These are phyloP conservation scores for Lytechinus variegatus DNA, from an alignment of 35 echinoderm and acorn worm species.

Conservation along the genomic window DNA sequence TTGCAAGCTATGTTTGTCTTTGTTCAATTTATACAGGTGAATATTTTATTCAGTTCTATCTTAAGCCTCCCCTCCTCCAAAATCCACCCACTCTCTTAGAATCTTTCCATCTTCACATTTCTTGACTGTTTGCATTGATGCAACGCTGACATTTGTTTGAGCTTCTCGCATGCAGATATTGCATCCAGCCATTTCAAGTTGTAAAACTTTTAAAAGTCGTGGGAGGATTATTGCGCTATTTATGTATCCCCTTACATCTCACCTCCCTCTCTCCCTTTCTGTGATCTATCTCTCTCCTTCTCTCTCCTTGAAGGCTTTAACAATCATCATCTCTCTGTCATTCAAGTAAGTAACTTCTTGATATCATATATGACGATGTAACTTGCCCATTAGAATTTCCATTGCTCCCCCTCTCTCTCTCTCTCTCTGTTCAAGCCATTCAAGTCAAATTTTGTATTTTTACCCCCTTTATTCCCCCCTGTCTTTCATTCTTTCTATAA, in stretches of 20 bases:
- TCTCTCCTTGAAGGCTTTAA: not conserved
- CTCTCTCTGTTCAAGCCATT: too few relatives aligned
- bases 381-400: too few relatives aligned
- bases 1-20: not conserved
- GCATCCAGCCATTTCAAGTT: constrained; percentile 4
- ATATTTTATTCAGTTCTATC: not conserved
- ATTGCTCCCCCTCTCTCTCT: too few relatives aligned
- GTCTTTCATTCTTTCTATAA: too few relatives aligned
- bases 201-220: constrained; percentile 20
- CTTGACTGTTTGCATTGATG: not conserved
- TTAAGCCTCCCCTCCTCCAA: not conserved
- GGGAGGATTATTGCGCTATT: constrained; percentile 11
- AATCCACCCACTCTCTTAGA: not conserved
- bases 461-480: too few relatives aligned
- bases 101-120: not conserved
- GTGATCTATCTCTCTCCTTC: not conserved
- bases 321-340: not conserved
- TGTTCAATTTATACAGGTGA: not conserved
- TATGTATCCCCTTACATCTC: not conserved
- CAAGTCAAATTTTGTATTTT: too few relatives aligned
- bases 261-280: not conserved
- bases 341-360: too few relatives aligned
- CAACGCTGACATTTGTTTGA: not conserved
- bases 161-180: constrained; percentile 30
- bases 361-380: too few relatives aligned